Conservation (phyloP, 2,113 vertebrate genomes). For the Pachyramphus minor region DNA sequence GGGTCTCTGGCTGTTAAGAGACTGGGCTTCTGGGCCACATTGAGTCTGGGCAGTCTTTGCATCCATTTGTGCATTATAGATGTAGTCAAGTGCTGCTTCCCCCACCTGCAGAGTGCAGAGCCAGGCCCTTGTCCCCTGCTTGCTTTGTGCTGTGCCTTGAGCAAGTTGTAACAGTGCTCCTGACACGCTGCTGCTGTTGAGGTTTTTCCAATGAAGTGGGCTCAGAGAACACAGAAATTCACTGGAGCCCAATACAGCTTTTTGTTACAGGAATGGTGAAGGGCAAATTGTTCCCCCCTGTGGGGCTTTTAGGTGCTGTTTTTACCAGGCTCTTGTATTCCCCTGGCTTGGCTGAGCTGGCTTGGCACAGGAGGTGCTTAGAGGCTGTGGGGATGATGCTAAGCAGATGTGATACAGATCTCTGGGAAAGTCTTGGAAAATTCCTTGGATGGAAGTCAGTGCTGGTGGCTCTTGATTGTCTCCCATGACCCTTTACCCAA, state of each 20-base stretch:
- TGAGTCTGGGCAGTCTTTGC: not conserved
- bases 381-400: not conserved
- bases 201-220: not conserved
- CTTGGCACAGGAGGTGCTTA: not conserved
- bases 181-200: not conserved
- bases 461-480: not conserved
- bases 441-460: not conserved
- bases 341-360: not conserved
- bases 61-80: accelerated
- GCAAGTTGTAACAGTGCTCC: not conserved
- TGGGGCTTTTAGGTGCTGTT: not conserved
- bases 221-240: not conserved
- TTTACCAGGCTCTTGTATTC: not conserved
- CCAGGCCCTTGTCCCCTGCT: not conserved
- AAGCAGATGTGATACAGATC: not conserved
- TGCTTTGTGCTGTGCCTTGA: accelerated
- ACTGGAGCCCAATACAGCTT: not conserved
- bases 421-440: not conserved
- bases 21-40: not conserved
- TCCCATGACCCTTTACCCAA: not conserved
- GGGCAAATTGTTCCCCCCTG: not conserved
- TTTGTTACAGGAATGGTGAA: not conserved
- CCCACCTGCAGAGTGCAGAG: not conserved
- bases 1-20: not conserved
- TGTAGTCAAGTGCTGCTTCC: not conserved